Base-by-base conservation (phyloP, 1,140 invertebrate species). In the Platyscapa corneri region DNA sequence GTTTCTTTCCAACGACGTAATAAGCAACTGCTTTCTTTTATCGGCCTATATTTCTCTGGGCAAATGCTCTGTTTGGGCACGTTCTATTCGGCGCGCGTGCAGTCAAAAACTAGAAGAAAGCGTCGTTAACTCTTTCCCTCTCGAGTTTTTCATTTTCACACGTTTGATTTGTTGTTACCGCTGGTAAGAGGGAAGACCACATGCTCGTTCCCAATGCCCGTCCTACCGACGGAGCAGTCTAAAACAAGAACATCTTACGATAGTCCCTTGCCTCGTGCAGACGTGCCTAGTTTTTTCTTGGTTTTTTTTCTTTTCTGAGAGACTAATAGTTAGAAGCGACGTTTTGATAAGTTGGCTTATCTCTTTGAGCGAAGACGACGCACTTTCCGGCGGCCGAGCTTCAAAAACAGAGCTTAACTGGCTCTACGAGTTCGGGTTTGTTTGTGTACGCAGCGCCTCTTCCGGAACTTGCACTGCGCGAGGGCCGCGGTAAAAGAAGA, bases 161-260 rank as follows among this genome's bases (percentile, higher is more conserved):
- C 74, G 46, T 46, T 76, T 76, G 27, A 76, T 76, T 76, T 53
- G 74, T 76, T 76, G 27, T 49, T 49, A 30, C 49, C 49, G n/a
- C 74, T 30, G 0, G 74, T 27, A 60, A 60, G 10, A 60, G 27
- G 10, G 23, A 53, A 53, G 16, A 18, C 18, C 18, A 18, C 23
- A 6, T 60, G 5, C 2, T 60, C 64, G 64, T 30, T 34, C 1
- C 64, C 30, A 64, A 7, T 64, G n/a, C 3, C 60, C 60, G 27
- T 27, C 14, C 60, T 23, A 75, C 1, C 27, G 39, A 8, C 6
- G 34, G 7, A 20, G 30, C 32, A 32, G n/a, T n/a, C n/a, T n/a
- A n/a, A n/a, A n/a, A n/a, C n/a, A n/a, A n/a, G n/a, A n/a, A n/a
- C n/a, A n/a, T n/a, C n/a, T n/a, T n/a, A n/a, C n/a, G n/a, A n/a